Percentiles rank a stretch among this genome's conserved stretches.
These are phyloP conservation scores for Drosophila parvula DNA, from an alignment of 1,140 invertebrate genomes.

Conservation along the genomic window DNA sequence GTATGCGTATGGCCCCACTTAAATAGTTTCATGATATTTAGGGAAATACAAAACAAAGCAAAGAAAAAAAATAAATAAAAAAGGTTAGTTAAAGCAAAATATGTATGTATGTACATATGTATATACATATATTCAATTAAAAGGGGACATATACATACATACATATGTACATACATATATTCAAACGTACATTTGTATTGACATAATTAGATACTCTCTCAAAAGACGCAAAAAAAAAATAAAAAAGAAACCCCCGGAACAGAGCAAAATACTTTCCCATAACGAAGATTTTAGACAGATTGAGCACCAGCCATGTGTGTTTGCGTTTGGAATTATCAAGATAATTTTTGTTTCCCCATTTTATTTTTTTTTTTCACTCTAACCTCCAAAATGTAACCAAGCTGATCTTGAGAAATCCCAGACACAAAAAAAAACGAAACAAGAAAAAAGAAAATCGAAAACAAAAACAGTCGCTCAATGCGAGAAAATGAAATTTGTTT, in stretches of 20 bases:
- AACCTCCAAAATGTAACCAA: constrained; percentile 29
- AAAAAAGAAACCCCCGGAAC: constrained; percentile 3
- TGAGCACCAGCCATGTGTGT: constrained; percentile 31
- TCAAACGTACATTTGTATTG: too few relatives aligned
- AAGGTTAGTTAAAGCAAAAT: too few relatives aligned
- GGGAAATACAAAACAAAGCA: not conserved
- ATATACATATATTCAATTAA: too few relatives aligned
- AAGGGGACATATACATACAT: too few relatives aligned
- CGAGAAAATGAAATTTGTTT: constrained; percentile 63
- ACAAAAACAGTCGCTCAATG: constrained; percentile 50
- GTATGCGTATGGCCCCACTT: too few relatives aligned
- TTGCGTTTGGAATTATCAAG: constrained; percentile 35
- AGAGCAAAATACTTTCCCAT: constrained; percentile 40
- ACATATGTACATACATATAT: too few relatives aligned
- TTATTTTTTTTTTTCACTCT: not conserved
- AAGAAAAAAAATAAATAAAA: not conserved
- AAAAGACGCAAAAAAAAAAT: constrained; percentile 1
- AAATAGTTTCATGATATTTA: not conserved
- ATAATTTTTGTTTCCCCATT: constrained; percentile 17
- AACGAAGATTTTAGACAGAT: constrained; percentile 23
- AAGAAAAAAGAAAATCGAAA: constrained; percentile 20
- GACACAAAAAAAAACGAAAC: constrained; percentile 13
- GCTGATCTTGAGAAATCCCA: constrained; percentile 50
- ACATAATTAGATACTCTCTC: not conserved
- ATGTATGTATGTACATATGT: too few relatives aligned